phyloP scores from a whole-genome alignment of 2,888 invertebrate species.

The Aromia moschata region DNA sequence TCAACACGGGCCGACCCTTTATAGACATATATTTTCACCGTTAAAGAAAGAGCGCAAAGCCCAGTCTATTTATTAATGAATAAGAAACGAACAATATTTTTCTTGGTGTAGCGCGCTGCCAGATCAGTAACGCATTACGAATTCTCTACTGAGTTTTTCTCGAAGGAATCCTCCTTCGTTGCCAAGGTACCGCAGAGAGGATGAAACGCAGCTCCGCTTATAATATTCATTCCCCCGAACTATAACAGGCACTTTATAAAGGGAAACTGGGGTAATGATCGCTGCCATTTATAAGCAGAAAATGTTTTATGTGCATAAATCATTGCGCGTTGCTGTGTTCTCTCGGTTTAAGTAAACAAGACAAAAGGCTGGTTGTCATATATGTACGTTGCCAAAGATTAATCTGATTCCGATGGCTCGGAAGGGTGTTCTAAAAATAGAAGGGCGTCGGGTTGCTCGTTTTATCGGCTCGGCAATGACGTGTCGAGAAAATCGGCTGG shows the following conservation, averaged over 20 bases:
- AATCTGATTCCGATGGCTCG: not conserved
- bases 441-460: not conserved
- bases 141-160: no score
- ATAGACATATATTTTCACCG: no score
- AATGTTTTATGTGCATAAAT: constrained; percentile 8
- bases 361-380: constrained; percentile 8
- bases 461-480: not conserved
- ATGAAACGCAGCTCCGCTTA: no score
- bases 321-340: not conserved
- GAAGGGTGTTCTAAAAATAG: constrained; percentile 6
- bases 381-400: constrained; percentile 7
- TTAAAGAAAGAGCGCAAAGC: no score
- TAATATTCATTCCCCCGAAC: no score
- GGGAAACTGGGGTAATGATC: constrained; percentile 10
- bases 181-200: no score
- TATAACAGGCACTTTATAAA: not conserved
- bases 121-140: no score
- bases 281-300: constrained; percentile 4
- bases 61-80: no score
- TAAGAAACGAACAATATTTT: no score
- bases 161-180: no score
- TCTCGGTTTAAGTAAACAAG: constrained; percentile 1
- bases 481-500: not conserved
- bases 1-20: no score
- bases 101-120: no score